Evolutionary conservation across 1,140 invertebrate genomes (phyloP).

Genomic region (Rhysida immarginata): DNA sequence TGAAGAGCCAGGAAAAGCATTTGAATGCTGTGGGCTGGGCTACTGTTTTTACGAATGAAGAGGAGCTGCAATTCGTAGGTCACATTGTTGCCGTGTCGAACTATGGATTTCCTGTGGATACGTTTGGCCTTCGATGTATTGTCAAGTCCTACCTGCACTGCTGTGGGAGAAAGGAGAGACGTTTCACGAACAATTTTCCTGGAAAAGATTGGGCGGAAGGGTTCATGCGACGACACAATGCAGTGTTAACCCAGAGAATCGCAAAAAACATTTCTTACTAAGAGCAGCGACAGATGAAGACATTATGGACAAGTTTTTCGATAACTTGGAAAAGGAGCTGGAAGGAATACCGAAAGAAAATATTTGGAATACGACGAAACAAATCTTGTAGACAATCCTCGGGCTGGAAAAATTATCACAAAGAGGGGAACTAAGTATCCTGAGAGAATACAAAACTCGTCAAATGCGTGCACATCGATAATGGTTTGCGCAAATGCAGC

Average conservation of each 20-base stretch:
- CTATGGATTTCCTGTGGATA: not conserved
- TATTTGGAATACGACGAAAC: conserved; percentile 29
- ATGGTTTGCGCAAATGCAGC: conserved; percentile 23
- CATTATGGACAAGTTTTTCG: conserved; percentile 17
- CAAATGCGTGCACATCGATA: conserved; percentile 22
- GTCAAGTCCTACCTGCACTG: not conserved
- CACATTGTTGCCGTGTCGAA: not conserved
- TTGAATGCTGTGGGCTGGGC: not conserved
- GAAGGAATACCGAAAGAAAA: conserved; percentile 22
- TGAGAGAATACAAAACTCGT: conserved; percentile 21
- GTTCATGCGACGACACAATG: not conserved
- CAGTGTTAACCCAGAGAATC: conserved; percentile 1
- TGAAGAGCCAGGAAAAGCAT: not conserved
- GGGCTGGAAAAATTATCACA: conserved; percentile 19
- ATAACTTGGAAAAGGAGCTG: conserved; percentile 21
- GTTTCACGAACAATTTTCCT: conserved; percentile 1
- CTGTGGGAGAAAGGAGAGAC: not conserved
- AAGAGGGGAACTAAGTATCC: conserved; percentile 24
- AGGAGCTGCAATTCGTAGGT: not conserved
- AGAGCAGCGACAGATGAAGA: not conserved
- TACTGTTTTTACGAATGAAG: not conserved
- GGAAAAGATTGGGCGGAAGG: not conserved
- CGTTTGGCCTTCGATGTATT: not conserved
- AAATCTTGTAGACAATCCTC: conserved; percentile 23
- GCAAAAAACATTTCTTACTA: conserved; percentile 6